Evolutionary conservation across 2,888 invertebrate species (phyloP), one percentile per base, ranked within the genome.

Genomic region (Mylabris sibirica): DNA sequence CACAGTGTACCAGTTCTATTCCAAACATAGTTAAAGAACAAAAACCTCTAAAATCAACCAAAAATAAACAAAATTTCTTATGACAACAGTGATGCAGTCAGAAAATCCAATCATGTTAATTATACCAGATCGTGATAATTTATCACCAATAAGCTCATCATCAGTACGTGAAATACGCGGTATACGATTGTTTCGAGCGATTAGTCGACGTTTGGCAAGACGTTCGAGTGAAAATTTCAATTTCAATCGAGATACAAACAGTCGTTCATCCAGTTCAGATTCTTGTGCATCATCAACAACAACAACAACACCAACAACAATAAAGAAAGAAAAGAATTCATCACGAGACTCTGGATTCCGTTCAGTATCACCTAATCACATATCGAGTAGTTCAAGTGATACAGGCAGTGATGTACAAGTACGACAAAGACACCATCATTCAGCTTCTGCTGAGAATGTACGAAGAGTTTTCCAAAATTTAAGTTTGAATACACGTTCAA

Each of bases 401-500:
- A 88, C 90, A 24, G 89, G 90, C 72, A 90, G 90, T 79, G 90
- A 89, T 63, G 87, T 88, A 70, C 89, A 89, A 20, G 88, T 75
- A 2, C 73, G 77, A 22, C 84, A 85, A 71, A 76, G 86, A 64
- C 84, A 84, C 65, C 82, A 83, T 67, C 83, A 87, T 69, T 86
- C 86, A 1, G 78, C 87, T 72, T 85, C 88, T 72, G 84, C 87
- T 69, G 90, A 91, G 35, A 92, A 91, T 57, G 85, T 93, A 66
- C 87, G 91, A n/a, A 90, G 90, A 70, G 91, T 92, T 60, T 92
- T 93, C 80, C 90, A 93, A 82, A 91, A 88, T 76, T 85, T 93
- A 62, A 90, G 87, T 76, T 65, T 85, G 1, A 85, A 92, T 53
- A 87, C 90, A 14, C 88, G 92, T 65, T 91, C 92, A 4, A 88